A percentile compares a stretch with the other conserved stretches of the same genome.
Evolutionary conservation across 2,797 vertebrate species (phyloP).

Genomic region (Aldrovandia affinis): DNA sequence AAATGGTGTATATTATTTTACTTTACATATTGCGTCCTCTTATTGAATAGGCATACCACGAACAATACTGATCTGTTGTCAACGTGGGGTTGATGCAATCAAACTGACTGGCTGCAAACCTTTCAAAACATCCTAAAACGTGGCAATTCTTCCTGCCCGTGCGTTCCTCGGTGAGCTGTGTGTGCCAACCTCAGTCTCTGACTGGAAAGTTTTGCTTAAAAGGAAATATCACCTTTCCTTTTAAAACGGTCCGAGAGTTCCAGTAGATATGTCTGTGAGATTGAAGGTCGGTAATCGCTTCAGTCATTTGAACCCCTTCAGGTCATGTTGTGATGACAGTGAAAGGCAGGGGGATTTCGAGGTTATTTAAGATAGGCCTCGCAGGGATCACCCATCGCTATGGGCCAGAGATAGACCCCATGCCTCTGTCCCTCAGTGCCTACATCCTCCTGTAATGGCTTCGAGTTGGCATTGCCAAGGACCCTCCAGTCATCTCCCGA

Average conservation of each 20-base stretch:
- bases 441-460: constrained; percentile 82
- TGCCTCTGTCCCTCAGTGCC: constrained; percentile 74
- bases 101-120: background rate
- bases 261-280: constrained; percentile 19
- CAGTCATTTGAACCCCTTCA: constrained; percentile 19
- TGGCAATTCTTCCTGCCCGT: background rate
- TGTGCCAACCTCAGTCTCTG: constrained; percentile 2
- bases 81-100: background rate
- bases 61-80: background rate
- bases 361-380: background rate
- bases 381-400: background rate
- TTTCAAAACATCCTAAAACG: background rate
- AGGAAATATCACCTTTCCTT: constrained; percentile 19
- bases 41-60: background rate
- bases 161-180: background rate
- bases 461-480: constrained; percentile 75
- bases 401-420: background rate
- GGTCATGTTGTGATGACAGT: background rate
- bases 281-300: constrained; percentile 23
- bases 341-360: background rate
- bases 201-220: constrained; percentile 24
- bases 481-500: constrained; percentile 82
- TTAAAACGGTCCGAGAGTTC: background rate
- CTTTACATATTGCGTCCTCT: background rate
- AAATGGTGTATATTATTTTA: too few species aligned